These are phyloP conservation scores for Columba livia DNA, from an alignment of 2,113 vertebrate genomes.

Conservation along the genomic window DNA sequence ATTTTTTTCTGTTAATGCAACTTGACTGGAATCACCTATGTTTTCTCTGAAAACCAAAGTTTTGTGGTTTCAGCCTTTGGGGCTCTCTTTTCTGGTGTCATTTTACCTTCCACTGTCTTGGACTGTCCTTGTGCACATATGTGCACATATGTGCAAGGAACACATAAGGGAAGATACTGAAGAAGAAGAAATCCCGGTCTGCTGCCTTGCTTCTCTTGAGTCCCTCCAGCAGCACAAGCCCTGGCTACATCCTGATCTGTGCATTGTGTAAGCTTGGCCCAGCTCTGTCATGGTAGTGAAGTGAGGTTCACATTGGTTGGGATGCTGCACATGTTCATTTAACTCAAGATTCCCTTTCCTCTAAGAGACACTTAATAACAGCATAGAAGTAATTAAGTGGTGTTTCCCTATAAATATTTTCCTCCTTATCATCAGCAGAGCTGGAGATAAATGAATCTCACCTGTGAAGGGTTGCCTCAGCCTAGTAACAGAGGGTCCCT, in stretches of 20 bases:
- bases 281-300: not conserved
- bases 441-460: constrained; percentile 2
- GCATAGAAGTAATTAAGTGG: constrained; percentile 23
- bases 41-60: not conserved
- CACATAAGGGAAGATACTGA: not conserved
- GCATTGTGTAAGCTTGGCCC: constrained; percentile 4
- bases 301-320: not conserved
- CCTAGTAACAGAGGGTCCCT: not conserved
- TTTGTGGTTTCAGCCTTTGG: not conserved
- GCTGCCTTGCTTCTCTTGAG: constrained; percentile 1
- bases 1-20: not conserved
- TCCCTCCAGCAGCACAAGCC: constrained; percentile 24
- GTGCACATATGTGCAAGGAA: not conserved
- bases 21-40: not conserved
- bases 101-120: not conserved
- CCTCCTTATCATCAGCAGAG: not conserved
- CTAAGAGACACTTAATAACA: not conserved
- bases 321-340: constrained; percentile 32
- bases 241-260: constrained; percentile 17
- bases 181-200: constrained; percentile 1
- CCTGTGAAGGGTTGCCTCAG: not conserved
- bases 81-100: not conserved
- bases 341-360: constrained; percentile 5
- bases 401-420: constrained; percentile 16
- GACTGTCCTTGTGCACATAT: not conserved